These are phyloP conservation scores for Hemithea aestivaria DNA, from an alignment of 2,888 invertebrate genomes.

Conservation along the genomic window DNA sequence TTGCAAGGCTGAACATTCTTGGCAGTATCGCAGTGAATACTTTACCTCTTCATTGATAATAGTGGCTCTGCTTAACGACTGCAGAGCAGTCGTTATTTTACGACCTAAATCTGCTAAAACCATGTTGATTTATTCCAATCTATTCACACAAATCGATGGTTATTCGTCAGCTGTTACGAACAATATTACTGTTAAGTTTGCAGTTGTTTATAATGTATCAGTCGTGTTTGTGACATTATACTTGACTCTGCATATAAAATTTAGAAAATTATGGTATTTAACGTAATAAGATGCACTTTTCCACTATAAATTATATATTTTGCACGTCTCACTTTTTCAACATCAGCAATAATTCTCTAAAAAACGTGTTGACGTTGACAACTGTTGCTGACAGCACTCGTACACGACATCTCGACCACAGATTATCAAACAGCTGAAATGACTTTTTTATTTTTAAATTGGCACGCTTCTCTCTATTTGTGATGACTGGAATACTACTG, in stretches of 20 bases:
- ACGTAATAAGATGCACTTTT: conserved; percentile 8
- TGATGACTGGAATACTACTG: no score
- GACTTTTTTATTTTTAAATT: not conserved
- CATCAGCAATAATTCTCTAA: conserved; percentile 1
- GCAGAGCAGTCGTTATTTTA: conserved; percentile 98
- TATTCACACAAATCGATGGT: conserved; percentile 23
- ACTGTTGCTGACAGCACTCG: conserved; percentile 40
- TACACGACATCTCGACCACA: conserved; percentile 51
- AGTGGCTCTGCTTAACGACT: conserved; percentile 98
- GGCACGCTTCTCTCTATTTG: no score
- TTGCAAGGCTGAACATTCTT: not conserved
- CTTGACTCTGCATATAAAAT: not conserved
- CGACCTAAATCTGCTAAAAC: conserved; percentile 99
- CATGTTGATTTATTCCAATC: conserved; percentile 82
- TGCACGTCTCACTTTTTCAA: conserved; percentile 10
- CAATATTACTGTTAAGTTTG: conserved; percentile 17
- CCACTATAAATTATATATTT: conserved; percentile 8
- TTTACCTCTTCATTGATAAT: conserved; percentile 97
- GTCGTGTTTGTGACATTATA: conserved; percentile 36
- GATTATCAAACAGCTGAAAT: no score
- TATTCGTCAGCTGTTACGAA: conserved; percentile 41
- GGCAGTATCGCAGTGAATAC: not conserved
- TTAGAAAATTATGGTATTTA: conserved; percentile 9
- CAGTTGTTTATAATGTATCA: conserved; percentile 9
- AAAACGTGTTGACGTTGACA: conserved; percentile 19